Conservation (phyloP, 2,888 invertebrate species). For the Mythimna impura region DNA sequence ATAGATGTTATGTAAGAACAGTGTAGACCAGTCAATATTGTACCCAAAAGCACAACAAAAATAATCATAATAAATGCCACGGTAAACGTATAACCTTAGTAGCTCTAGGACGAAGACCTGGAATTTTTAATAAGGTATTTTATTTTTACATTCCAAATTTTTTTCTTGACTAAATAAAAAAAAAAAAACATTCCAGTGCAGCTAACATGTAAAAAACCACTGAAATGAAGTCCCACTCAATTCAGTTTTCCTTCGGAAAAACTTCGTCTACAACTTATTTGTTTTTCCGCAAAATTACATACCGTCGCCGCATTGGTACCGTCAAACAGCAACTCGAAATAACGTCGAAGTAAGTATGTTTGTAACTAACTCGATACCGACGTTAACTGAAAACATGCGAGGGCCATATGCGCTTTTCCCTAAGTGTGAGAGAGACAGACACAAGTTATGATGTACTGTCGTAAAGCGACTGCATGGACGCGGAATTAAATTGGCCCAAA, state of each 20-base stretch:
- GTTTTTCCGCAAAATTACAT: constrained; percentile 36
- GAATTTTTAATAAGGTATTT: background rate
- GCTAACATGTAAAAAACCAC: background rate
- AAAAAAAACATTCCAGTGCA: no score
- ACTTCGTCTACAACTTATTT: constrained; percentile 39
- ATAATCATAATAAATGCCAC: no score
- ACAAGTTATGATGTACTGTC: constrained; percentile 73
- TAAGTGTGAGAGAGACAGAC: constrained; percentile 69
- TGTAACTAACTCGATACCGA: constrained; percentile 67
- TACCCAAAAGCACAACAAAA: no score
- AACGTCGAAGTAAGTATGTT: constrained; percentile 62
- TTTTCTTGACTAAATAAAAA: no score
- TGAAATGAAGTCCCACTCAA: constrained; percentile 1
- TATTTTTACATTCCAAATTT: background rate
- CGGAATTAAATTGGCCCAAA: constrained; percentile 88
- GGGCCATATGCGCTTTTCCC: constrained; percentile 49
- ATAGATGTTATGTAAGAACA: no score
- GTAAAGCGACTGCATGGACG: constrained; percentile 81
- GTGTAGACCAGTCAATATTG: no score
- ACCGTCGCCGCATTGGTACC: constrained; percentile 26
- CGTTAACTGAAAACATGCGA: constrained; percentile 65
- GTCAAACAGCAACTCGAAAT: constrained; percentile 46
- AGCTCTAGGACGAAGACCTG: background rate
- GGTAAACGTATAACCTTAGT: no score
- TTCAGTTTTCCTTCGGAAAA: constrained; percentile 12